phyloP scores from a whole-genome alignment of 92 coral and sea anemone species.

The Bergia sp. region DNA sequence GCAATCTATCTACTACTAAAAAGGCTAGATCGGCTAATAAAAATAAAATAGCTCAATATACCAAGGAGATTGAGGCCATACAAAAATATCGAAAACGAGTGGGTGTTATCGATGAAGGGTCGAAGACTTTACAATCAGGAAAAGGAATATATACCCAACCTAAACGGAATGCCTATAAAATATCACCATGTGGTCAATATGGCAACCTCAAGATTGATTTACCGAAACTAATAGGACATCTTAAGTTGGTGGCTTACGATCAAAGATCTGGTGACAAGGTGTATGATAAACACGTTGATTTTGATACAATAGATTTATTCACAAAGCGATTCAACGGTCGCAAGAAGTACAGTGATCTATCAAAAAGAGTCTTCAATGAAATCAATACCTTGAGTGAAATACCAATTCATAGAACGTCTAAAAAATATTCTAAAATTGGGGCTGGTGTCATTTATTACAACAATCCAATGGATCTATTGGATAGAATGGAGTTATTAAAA shows the following conservation, averaged over 20 bases:
- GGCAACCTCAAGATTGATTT: slow-evolving; percentile 33
- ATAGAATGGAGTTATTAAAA: not conserved
- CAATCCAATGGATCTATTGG: not conserved
- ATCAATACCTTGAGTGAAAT: no score
- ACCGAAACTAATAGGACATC: slow-evolving; percentile 41
- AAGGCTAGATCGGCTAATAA: not conserved
- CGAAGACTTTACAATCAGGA: no score
- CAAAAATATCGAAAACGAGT: no score
- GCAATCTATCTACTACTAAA: not conserved
- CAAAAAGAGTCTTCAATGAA: no score
- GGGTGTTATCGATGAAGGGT: no score
- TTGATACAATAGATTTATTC: slow-evolving; percentile 9
- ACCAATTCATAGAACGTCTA: no score
- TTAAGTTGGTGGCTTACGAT: slow-evolving; percentile 8
- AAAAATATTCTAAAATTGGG: no score
- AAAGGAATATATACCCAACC: slow-evolving; percentile 43
- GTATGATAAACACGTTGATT: slow-evolving; percentile 25
- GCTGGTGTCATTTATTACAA: no score
- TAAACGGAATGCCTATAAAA: slow-evolving; percentile 39
- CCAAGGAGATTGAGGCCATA: not conserved
- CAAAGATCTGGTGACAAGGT: not conserved
- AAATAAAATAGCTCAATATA: not conserved
- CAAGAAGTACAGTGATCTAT: no score
- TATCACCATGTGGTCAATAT: not conserved
- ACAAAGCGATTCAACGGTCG: not conserved